A percentile compares a stretch with the other conserved stretches of the same genome.
Conservation (phyloP, 1,140 invertebrate genomes). For the Bombus cullumanus region DNA sequence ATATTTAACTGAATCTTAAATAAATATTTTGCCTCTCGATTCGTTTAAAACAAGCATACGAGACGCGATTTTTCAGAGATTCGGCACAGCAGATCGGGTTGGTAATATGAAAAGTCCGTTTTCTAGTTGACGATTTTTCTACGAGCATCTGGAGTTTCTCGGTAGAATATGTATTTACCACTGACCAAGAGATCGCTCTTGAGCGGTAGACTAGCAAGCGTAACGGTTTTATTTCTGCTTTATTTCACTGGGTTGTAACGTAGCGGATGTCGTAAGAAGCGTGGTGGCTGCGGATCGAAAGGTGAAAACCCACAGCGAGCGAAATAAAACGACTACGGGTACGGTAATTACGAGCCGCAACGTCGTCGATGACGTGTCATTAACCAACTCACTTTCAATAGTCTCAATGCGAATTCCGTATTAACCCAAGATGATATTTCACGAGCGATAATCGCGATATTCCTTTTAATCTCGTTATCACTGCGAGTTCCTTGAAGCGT, state of each 20-base stretch:
- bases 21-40: too few species aligned
- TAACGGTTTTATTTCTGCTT: not conserved
- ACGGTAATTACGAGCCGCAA: not conserved
- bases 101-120: not conserved
- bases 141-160: not conserved
- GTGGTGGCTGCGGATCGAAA: not conserved
- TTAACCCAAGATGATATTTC: not conserved
- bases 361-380: not conserved
- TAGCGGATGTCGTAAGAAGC: not conserved
- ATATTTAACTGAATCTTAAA: too few species aligned
- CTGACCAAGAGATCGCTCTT: not conserved
- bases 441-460: not conserved
- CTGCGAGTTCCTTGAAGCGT: not conserved
- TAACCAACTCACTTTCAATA: not conserved
- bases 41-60: too few species aligned
- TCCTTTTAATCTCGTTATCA: not conserved
- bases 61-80: not conserved
- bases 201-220: not conserved
- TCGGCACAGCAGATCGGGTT: not conserved
- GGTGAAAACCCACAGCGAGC: not conserved
- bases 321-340: not conserved
- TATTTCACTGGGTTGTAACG: not conserved
- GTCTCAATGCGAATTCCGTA: not conserved
- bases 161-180: not conserved
- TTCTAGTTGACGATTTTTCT: not conserved